A percentile compares a stretch with the other conserved stretches of the same genome.
Evolutionary conservation across 2,797 vertebrate species (phyloP).

Genomic region (Neopelma chrysocephalum): DNA sequence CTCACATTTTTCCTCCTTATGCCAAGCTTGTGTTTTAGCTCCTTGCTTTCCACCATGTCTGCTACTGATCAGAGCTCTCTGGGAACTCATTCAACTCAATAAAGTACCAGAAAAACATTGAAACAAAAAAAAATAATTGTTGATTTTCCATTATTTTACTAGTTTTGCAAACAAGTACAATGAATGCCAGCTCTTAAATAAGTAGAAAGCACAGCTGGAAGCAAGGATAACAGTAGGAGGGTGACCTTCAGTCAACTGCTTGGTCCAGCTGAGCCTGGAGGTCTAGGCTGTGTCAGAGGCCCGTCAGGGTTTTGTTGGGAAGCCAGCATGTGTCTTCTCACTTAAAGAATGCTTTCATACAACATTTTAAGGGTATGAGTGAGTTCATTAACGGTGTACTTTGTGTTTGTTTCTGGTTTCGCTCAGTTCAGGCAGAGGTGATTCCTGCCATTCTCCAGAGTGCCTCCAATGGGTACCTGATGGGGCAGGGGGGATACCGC

Average conservation of each 20-base stretch:
- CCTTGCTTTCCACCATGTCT: neutral
- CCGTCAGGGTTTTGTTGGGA: neutral
- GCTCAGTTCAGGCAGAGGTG: conserved; percentile 89
- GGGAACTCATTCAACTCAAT: neutral
- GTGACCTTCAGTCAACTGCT: neutral
- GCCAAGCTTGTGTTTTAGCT: neutral
- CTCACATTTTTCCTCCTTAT: neutral
- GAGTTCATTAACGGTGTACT: neutral
- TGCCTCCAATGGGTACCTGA: conserved; percentile 77
- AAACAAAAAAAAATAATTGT: neutral
- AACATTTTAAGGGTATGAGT: neutral
- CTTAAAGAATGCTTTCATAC: neutral
- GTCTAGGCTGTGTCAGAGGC: neutral
- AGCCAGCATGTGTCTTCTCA: neutral
- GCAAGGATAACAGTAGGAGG: neutral
- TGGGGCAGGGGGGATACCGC: conserved; percentile 86
- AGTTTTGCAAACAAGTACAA: neutral
- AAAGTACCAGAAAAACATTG: neutral
- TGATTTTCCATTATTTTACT: neutral
- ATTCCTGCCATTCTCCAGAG: conserved; percentile 88
- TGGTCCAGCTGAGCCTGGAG: neutral
- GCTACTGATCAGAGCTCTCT: neutral
- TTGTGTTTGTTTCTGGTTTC: neutral
- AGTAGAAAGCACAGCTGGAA: neutral
- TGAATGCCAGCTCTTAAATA: neutral